Evolutionary conservation across 2,113 vertebrate genomes (phyloP), one percentile per base, ranked within the genome.

Genomic region (Chelonoidis abingdonii): DNA sequence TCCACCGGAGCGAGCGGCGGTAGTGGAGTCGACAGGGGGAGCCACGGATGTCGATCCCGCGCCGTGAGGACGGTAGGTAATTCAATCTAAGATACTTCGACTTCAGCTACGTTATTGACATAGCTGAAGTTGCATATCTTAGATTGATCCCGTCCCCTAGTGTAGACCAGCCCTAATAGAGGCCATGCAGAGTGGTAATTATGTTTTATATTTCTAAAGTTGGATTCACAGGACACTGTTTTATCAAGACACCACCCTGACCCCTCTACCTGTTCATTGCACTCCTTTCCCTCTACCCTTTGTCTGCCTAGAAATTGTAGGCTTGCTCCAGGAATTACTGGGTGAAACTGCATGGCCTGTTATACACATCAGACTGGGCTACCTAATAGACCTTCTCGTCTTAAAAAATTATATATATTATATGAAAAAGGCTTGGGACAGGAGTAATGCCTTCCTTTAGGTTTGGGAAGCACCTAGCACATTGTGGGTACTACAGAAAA

Each of bases 151-250:
- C 41, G 3, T 41, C 41, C 41, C 41, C 41, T 41, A 41, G 41
- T 41, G 41, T 41, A 41, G 41, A 41, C 41, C 41, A 41, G 41
- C 41, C 41, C 41, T 95, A 92, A 96, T 86, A 94, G 90, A 47
- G 17, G 86, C 88, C 95, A 86, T 10, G 35, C 88, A 80, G 93
- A 92, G 50, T 21, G 44, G 76, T 59, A 86, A 94, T 79, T 90
- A n/a, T n/a, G 31, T 84, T 93, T 90, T 84, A 49, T 84, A 89
- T 44, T 82, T 90, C 29, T 38, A 79, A 92, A 69, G 53, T 24
- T n/a, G 47, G 90, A 8, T 84, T 92, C 84, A 75, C 89, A 93
- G 50, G 1, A 41, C 84, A 93, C 13, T 0, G 0, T 72, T 29
- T 80, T 86, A 78, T 83, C 84, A 83, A 89, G 75, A 90, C 6